Evolutionary conservation across 2,113 vertebrate genomes (phyloP).

Genomic region (Rhombomys opimus): DNA sequence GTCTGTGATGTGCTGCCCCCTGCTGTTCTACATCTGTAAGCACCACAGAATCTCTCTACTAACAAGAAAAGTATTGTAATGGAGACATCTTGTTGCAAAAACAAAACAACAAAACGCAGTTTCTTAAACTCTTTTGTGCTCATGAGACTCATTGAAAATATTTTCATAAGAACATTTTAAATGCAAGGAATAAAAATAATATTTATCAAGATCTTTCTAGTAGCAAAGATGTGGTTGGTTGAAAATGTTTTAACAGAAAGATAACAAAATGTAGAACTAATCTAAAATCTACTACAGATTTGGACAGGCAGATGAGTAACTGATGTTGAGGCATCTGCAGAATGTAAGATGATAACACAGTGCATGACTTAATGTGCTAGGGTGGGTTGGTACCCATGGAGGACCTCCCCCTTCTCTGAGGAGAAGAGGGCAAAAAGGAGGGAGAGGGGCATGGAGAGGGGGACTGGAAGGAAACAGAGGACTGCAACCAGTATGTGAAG

Average conservation of each 20-base stretch:
- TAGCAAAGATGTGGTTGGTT: neutral
- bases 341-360: neutral
- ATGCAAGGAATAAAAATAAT: neutral
- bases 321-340: neutral
- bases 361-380: neutral
- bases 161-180: conserved; percentile 29
- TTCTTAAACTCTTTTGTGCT: neutral
- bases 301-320: neutral
- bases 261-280: neutral
- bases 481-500: too few relatives aligned
- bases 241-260: neutral
- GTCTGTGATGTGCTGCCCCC: conserved; percentile 72
- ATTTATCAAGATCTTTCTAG: neutral
- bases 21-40: conserved; percentile 54
- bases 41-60: neutral
- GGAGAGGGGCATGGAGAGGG: too few relatives aligned
- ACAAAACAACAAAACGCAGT: too few relatives aligned
- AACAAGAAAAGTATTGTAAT: neutral
- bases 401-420: too few relatives aligned
- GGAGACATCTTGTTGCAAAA: conserved; percentile 43
- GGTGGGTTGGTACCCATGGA: too few relatives aligned
- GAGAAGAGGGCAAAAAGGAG: too few relatives aligned
- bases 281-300: neutral
- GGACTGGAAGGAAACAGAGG: too few relatives aligned
- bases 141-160: neutral